These are phyloP conservation scores for Barbus barbus DNA, from an alignment of 2,113 vertebrate species.

Conservation along the genomic window DNA sequence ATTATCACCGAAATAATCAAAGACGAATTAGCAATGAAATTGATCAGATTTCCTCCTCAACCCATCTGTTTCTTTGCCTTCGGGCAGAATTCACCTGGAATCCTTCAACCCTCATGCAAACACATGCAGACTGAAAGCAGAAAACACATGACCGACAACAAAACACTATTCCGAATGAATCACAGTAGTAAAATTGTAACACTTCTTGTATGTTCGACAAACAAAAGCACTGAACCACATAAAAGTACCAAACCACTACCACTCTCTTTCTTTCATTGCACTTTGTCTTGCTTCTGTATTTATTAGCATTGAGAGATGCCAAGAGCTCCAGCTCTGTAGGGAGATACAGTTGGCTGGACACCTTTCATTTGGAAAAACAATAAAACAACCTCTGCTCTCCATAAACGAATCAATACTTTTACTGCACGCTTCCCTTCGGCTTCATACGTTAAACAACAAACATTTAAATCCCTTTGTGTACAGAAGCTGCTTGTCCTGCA, in stretches of 20 bases:
- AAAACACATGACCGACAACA: neutral
- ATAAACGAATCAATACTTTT: slow-evolving; percentile 25
- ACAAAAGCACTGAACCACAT: neutral
- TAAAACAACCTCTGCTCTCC: slow-evolving; percentile 11
- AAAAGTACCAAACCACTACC: neutral
- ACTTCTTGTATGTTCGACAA: neutral
- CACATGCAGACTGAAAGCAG: neutral
- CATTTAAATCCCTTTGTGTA: slow-evolving; percentile 29
- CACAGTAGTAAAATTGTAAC: neutral
- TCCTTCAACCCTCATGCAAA: neutral
- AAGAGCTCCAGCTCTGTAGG: neutral
- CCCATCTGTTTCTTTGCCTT: neutral
- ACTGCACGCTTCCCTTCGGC: slow-evolving; percentile 10
- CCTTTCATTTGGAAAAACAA: slow-evolving; percentile 8
- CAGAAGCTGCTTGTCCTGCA: slow-evolving; percentile 7
- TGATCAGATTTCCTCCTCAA: neutral
- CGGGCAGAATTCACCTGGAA: neutral
- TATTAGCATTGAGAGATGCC: neutral
- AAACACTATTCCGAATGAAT: neutral
- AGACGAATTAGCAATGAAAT: neutral
- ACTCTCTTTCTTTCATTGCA: neutral
- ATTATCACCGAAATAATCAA: slow-evolving; percentile 6
- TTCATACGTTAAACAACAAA: slow-evolving; percentile 12
- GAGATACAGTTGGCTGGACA: neutral
- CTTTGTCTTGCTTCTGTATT: neutral